Evolutionary conservation across 1,140 invertebrate genomes (phyloP), one percentile per base, ranked within the genome.

Genomic region (Brachionus sp.): DNA sequence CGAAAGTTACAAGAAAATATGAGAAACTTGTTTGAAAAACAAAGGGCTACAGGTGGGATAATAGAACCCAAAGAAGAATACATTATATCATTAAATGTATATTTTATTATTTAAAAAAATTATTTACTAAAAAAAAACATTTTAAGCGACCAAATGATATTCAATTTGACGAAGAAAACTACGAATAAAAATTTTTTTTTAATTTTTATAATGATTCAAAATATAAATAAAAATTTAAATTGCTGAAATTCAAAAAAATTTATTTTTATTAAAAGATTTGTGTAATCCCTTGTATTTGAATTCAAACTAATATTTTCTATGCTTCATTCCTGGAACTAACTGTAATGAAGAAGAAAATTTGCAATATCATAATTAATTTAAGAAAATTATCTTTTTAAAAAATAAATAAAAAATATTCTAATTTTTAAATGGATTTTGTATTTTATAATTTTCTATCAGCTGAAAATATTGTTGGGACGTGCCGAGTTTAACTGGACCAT

Each of bases 21-120:
- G 50, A 80, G 57, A 44, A 62, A 9, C 0, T 29, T 80, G 5
- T 62, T 25, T n/a, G 77, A 80, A 62, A 80, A 62, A 66, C 77
- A 80, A 66, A 25, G 37, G 42, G 12, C 33, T 2, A 29, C 9
- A 33, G 77, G 77, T 44, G 77, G 77, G 1, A 80, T 80, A 13
- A 80, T 80, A 25, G 77, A 80, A 37, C 19, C 23, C 1, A 80
- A 62, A n/a, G 50, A 80, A 37, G 77, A 80, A 25, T 4, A 9
- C 7, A 66, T 80, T 13, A 80, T 80, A 13, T 33, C 25, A 12
- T 6, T 80, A 10, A 80, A 44, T 12, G 77, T 80, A 80, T n/a
- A 19, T n/a, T 75, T 75, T 25, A 13, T 29, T 2, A 35, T 42
- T 19, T 62, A 16, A 10, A 2, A 0, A 70, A 70, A 6, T 10